Base-by-base conservation (phyloP, 2,797 vertebrate species). In the Rhodeus uyekii region DNA sequence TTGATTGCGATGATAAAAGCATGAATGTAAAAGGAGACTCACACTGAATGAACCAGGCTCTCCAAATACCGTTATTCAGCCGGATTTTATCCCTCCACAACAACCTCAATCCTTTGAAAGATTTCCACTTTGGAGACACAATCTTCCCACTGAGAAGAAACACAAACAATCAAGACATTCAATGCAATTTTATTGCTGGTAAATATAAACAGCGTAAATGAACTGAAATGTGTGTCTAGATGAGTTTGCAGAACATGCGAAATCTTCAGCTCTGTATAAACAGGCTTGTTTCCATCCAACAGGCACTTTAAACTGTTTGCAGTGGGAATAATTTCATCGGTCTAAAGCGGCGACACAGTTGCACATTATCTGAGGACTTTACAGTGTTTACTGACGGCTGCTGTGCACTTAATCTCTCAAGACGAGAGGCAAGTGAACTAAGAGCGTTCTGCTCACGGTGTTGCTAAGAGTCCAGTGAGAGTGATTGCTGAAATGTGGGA, bases 1-100 rank as follows among this genome's bases (percentile, higher is more conserved):
- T n/a, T n/a, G n/a, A n/a, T n/a, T n/a, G n/a, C n/a, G n/a, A n/a
- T n/a, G n/a, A n/a, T n/a, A n/a, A n/a, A n/a, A n/a, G n/a, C n/a
- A n/a, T n/a, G n/a, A n/a, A n/a, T n/a, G n/a, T n/a, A n/a, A n/a
- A n/a, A 44, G 5, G 24, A 61, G 9, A 87, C 98, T 98, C 91
- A 99, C 98, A 99, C 85, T 99, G 98, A 86, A 97, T 97, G 88
- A 98, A 98, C 98, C 98, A 99, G 0, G 97, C 97, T 91, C 98
- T 97, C 98, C 98, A 99, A 90, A 99, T 99, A 0, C 96, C 98
- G 0, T 99, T 99, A 94, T 99, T 99, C 89, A 99, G 95, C 2
- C 98, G 97, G 83, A 99, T 99, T 93, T 99, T 99, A 88, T 99
- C 98, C 80, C 97, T 91, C 94, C 98, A 99, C 75, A 98, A 95